These are phyloP conservation scores for Brachyistius frenatus DNA, from an alignment of 2,113 vertebrate genomes.

Conservation along the genomic window DNA sequence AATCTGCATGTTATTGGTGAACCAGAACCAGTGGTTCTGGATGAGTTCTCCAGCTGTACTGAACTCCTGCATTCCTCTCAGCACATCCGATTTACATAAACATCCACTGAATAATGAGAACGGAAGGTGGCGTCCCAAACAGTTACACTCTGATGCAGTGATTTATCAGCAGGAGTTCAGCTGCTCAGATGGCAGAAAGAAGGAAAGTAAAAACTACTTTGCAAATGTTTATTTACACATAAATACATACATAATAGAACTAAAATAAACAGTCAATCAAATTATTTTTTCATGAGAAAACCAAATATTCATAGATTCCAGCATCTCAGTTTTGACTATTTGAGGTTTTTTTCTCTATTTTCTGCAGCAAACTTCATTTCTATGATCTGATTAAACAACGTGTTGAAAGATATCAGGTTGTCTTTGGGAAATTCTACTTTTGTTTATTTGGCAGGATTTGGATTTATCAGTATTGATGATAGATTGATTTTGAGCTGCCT, in stretches of 20 bases:
- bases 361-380: too few species aligned
- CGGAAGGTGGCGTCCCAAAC: neutral
- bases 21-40: constrained; percentile 33
- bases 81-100: constrained; percentile 56
- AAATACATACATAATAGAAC: neutral
- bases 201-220: neutral
- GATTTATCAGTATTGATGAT: too few species aligned
- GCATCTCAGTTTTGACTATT: too few species aligned
- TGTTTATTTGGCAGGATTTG: too few species aligned
- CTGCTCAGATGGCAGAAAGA: neutral
- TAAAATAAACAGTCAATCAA: too few species aligned
- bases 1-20: constrained; percentile 61
- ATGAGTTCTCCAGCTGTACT: constrained; percentile 8
- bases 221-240: neutral
- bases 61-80: neutral
- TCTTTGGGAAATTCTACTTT: too few species aligned
- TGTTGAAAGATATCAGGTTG: too few species aligned
- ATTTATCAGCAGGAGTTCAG: neutral
- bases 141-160: constrained; percentile 1
- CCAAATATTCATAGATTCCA: too few species aligned
- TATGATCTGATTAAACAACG: too few species aligned
- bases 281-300: too few species aligned
- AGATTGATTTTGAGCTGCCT: too few species aligned
- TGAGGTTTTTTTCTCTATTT: too few species aligned
- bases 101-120: constrained; percentile 36